Conservation (phyloP, 2,113 vertebrate genomes). For the Cromileptes altivelis region DNA sequence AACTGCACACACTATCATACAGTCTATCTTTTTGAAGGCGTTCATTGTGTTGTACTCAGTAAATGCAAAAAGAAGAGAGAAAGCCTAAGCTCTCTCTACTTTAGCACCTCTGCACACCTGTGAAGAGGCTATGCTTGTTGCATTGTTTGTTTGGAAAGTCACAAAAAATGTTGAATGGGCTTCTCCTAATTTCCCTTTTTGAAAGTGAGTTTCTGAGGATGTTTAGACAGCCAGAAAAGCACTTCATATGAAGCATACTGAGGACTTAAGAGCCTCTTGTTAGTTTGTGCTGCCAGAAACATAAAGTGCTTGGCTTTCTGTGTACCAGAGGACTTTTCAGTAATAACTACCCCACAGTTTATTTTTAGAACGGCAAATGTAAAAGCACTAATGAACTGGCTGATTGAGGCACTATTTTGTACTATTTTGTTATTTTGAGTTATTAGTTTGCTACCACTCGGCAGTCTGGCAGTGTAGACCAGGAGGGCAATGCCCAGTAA, state of each 20-base stretch:
- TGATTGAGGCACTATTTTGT: not conserved
- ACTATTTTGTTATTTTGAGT: too few relatives aligned
- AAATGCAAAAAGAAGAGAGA: too few relatives aligned
- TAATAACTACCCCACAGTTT: not conserved
- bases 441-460: not conserved
- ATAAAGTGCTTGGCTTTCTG: not conserved
- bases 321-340: not conserved
- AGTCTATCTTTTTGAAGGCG: too few relatives aligned
- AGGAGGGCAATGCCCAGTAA: too few relatives aligned
- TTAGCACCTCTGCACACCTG: too few relatives aligned
- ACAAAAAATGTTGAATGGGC: not conserved
- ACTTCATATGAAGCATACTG: not conserved
- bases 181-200: not conserved
- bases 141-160: too few relatives aligned
- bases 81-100: too few relatives aligned
- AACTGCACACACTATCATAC: too few relatives aligned
- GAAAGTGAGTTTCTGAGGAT: not conserved
- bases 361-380: not conserved
- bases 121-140: too few relatives aligned
- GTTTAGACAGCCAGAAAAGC: not conserved
- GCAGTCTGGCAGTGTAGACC: too few relatives aligned
- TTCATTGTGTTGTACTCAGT: too few relatives aligned
- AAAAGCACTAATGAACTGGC: not conserved
- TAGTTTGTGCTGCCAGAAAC: not conserved
- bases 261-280: not conserved